Evolutionary conservation across 2,113 vertebrate species (phyloP).

Genomic region (Pristiophorus japonicus): DNA sequence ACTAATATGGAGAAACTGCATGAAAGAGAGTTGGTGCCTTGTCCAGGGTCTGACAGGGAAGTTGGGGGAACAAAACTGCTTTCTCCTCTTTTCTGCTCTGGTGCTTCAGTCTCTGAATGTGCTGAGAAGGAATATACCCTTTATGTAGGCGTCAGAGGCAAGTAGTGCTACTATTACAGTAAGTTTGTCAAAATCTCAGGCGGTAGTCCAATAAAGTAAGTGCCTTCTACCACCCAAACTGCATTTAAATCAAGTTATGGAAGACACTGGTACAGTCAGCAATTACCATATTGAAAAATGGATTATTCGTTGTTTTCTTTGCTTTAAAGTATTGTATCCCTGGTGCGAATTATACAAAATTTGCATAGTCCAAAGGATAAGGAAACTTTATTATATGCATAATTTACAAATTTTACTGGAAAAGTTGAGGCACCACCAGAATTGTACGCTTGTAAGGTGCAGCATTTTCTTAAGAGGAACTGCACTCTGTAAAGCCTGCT

Average conservation of each 20-base stretch:
- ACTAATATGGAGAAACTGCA: background rate
- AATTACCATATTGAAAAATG: background rate
- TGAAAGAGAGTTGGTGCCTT: background rate
- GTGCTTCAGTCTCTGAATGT: background rate
- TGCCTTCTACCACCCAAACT: background rate
- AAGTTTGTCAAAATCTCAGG: background rate
- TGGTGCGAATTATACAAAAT: background rate
- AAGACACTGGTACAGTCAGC: background rate
- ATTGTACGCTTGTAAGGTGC: background rate
- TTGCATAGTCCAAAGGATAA: background rate
- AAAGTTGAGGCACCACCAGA: background rate
- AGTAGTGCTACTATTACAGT: background rate
- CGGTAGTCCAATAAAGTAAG: background rate
- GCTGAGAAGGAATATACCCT: background rate
- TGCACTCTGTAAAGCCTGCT: background rate
- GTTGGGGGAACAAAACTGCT: constrained; percentile 7
- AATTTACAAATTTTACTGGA: background rate
- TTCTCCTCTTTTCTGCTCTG: background rate
- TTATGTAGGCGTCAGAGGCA: background rate
- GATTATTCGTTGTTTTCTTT: background rate
- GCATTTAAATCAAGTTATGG: background rate
- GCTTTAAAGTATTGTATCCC: background rate
- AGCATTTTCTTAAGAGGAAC: background rate
- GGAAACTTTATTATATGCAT: background rate
- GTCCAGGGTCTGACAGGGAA: background rate